A percentile compares a stretch with the other conserved stretches of the same genome.
Evolutionary conservation across 1,140 invertebrate genomes (phyloP).

Genomic region (Proctacanthus coquilletti): DNA sequence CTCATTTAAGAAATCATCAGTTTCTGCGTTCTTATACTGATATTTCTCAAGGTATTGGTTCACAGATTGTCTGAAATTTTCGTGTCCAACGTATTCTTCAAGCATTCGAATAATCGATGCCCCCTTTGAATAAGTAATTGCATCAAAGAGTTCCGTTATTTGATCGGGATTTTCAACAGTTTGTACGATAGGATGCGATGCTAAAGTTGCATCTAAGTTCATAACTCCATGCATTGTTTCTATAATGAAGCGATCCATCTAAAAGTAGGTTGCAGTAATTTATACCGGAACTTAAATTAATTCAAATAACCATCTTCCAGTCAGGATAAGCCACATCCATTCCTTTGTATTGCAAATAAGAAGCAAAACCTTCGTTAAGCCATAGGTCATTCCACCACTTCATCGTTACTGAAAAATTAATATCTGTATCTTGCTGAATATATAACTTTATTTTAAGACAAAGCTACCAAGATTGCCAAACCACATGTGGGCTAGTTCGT

Average conservation of each 20-base stretch:
- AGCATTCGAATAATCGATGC: conserved; percentile 81
- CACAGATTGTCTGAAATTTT: conserved; percentile 57
- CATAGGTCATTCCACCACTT: conserved; percentile 88
- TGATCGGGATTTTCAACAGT: conserved; percentile 69
- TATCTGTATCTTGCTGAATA: background rate
- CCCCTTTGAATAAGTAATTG: conserved; percentile 88
- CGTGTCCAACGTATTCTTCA: conserved; percentile 61
- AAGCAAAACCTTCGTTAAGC: conserved; percentile 86
- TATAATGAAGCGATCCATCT: conserved; percentile 54
- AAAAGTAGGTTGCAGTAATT: conserved; percentile 13
- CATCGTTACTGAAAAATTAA: conserved; percentile 55
- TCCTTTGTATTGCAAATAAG: conserved; percentile 70
- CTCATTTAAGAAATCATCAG: conserved; percentile 56
- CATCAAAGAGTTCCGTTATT: conserved; percentile 84
- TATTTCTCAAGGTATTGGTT: conserved; percentile 55
- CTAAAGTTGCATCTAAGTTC: conserved; percentile 58
- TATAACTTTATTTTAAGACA: background rate
- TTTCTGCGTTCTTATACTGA: conserved; percentile 60
- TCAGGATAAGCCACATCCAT: conserved; percentile 52
- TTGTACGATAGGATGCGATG: conserved; percentile 78
- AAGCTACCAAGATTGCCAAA: conserved; percentile 64
- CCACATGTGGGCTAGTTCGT: conserved; percentile 90
- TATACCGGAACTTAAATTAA: background rate
- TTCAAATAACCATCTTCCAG: conserved; percentile 61
- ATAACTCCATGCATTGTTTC: conserved; percentile 59